A percentile compares a stretch with the other conserved stretches of the same genome.
Evolutionary conservation across 2,113 vertebrate species (phyloP).

Genomic region (Bolborhynchus lineola): DNA sequence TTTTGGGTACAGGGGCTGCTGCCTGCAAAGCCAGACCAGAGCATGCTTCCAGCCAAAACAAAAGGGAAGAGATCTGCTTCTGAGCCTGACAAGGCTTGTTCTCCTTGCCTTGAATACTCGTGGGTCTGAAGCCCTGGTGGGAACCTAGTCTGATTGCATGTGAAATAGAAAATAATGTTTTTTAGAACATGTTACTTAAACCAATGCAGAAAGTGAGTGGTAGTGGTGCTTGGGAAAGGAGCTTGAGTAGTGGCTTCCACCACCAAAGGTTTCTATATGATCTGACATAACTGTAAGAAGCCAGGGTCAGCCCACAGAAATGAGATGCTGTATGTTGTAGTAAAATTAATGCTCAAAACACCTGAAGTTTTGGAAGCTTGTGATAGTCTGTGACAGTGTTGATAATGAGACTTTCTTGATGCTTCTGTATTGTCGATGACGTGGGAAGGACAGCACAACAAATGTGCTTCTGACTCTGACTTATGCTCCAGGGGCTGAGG

Average conservation of each 20-base stretch:
- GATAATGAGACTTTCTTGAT: neutral
- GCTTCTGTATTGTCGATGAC: accelerated
- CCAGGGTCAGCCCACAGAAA: neutral
- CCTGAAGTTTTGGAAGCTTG: neutral
- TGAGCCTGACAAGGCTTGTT: neutral
- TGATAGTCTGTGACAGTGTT: neutral
- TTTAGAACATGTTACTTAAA: neutral
- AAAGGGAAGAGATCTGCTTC: neutral
- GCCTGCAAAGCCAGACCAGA: neutral
- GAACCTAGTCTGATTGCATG: neutral
- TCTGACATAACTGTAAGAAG: neutral
- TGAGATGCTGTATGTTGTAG: neutral
- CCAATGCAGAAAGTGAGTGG: neutral
- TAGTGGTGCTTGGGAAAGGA: neutral
- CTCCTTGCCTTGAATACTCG: neutral
- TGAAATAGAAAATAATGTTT: neutral
- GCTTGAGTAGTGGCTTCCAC: neutral
- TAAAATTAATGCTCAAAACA: neutral
- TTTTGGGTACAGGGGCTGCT: neutral
- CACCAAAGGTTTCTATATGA: neutral
- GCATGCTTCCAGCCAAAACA: conserved; percentile 8
- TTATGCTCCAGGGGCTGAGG: neutral
- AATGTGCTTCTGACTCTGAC: neutral
- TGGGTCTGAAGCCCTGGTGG: neutral
- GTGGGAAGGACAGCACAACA: neutral